Conservation (phyloP, 2,113 vertebrate species). For the Campylomormyrus numenius region DNA sequence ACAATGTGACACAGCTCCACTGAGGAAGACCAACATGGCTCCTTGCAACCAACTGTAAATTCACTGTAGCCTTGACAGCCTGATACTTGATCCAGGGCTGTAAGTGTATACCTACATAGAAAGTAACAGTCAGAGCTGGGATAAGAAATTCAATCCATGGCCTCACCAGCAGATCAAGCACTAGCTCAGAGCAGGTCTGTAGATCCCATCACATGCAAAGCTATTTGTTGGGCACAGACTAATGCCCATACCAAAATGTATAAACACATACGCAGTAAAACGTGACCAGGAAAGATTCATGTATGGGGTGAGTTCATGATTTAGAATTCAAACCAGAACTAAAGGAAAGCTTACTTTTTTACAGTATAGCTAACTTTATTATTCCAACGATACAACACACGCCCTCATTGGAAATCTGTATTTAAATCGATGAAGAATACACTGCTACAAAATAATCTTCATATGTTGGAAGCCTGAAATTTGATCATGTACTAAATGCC, state of each 20-base stretch:
- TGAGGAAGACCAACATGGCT: not conserved
- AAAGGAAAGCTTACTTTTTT: not conserved
- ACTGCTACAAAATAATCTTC: conserved; percentile 3
- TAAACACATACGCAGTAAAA: not conserved
- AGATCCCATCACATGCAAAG: not conserved
- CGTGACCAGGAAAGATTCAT: not conserved
- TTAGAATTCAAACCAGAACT: not conserved
- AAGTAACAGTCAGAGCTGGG: conserved; percentile 3
- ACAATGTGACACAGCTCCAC: not conserved
- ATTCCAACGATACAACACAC: not conserved
- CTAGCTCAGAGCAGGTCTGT: not conserved
- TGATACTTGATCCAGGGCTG: not conserved
- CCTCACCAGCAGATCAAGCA: not conserved
- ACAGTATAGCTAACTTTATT: not conserved
- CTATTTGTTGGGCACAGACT: not conserved
- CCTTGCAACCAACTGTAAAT: conserved; percentile 8
- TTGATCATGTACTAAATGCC: conserved; percentile 3
- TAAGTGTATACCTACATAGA: conserved; percentile 8
- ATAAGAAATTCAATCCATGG: not conserved
- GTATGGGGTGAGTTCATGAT: not conserved
- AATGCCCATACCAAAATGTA: not conserved
- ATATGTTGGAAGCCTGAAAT: conserved; percentile 4
- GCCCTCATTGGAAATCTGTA: not conserved
- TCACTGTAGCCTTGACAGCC: not conserved
- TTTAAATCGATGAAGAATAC: not conserved